Conservation (phyloP, 2,113 vertebrate species). For the Tiliqua scincoides region DNA sequence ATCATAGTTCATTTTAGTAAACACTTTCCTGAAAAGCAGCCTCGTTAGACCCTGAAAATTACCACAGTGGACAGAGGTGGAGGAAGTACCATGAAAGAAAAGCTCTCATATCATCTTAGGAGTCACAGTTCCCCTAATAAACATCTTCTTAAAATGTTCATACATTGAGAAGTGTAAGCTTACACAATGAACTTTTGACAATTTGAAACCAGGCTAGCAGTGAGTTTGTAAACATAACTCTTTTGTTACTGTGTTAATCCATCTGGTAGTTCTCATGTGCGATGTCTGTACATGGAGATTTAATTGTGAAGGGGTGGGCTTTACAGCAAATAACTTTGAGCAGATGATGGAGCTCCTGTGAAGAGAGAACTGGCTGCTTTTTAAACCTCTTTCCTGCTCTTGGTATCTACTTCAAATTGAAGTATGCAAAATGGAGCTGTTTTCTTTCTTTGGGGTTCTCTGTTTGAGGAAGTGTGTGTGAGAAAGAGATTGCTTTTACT, state of each 20-base stretch:
- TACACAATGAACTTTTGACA: constrained; percentile 76
- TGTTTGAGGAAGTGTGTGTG: constrained; percentile 67
- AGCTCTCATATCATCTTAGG: constrained; percentile 73
- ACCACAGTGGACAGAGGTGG: constrained; percentile 73
- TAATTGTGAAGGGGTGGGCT: constrained; percentile 35
- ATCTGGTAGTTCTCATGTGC: constrained; percentile 42
- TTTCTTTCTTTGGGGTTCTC: constrained; percentile 78
- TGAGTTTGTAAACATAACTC: constrained; percentile 42
- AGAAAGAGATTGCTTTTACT: constrained; percentile 62
- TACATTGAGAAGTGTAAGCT: constrained; percentile 71
- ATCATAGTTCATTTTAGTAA: constrained; percentile 77
- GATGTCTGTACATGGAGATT: constrained; percentile 39
- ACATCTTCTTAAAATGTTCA: constrained; percentile 77
- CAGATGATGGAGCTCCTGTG: constrained; percentile 53
- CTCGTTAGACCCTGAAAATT: constrained; percentile 75
- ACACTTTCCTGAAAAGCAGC: constrained; percentile 73
- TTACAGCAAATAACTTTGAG: constrained; percentile 25
- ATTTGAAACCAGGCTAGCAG: constrained; percentile 59
- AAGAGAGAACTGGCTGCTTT: constrained; percentile 21
- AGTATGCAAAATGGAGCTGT: constrained; percentile 80
- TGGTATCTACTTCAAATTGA: constrained; percentile 86
- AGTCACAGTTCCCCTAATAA: constrained; percentile 76
- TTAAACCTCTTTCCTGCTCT: constrained; percentile 68
- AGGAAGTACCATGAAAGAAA: constrained; percentile 71
- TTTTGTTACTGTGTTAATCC: constrained; percentile 34